Evolutionary conservation across 2,888 invertebrate species (phyloP).

Genomic region (Habrosyne pyritoides): DNA sequence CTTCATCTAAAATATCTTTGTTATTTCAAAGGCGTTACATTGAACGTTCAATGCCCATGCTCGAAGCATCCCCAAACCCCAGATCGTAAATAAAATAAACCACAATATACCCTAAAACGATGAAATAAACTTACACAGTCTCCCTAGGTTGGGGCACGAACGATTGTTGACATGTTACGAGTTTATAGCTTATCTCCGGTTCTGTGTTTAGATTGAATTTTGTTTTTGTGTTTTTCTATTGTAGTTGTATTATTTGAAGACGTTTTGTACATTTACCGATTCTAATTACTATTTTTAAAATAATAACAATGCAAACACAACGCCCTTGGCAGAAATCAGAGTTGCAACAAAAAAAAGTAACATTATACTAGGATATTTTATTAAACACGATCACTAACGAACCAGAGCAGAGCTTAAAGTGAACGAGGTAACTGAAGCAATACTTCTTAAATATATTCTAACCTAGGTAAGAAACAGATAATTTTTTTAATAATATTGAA

Average conservation of each 20-base stretch:
- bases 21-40: slow-evolving; percentile 4
- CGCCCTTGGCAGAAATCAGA: too few species aligned
- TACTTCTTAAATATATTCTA: too few species aligned
- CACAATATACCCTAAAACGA: slow-evolving; percentile 24
- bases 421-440: too few species aligned
- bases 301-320: too few species aligned
- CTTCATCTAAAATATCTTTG: slow-evolving; percentile 1
- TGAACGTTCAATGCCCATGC: slow-evolving; percentile 1
- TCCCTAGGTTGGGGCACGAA: slow-evolving; percentile 16
- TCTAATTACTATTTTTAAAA: background rate
- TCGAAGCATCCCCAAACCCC: slow-evolving; percentile 15
- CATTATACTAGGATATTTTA: too few species aligned
- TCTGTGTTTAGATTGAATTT: slow-evolving; percentile 14
- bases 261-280: slow-evolving; percentile 7
- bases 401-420: too few species aligned
- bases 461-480: too few species aligned
- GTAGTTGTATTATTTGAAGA: slow-evolving; percentile 18
- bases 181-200: slow-evolving; percentile 15
- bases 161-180: slow-evolving; percentile 28
- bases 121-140: slow-evolving; percentile 26
- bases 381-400: too few species aligned
- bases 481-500: too few species aligned
- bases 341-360: too few species aligned
- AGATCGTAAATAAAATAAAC: slow-evolving; percentile 32
- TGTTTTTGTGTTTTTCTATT: slow-evolving; percentile 25